Conservation (phyloP, 2,113 vertebrate species). For the Microtus pennsylvanicus region DNA sequence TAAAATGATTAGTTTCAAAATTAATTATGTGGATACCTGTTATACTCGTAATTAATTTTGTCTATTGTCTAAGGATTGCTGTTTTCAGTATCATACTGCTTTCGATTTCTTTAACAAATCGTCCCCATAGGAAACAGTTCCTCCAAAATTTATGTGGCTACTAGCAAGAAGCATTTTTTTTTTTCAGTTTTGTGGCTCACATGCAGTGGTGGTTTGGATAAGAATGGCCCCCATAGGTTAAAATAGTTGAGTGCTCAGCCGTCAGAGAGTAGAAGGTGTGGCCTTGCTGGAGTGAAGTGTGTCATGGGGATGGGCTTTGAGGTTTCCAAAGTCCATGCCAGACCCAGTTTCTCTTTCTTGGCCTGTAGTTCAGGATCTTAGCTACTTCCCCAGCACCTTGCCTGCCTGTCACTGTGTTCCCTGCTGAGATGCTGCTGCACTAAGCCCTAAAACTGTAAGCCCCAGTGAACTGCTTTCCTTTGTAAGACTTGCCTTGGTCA, state of each 20-base stretch:
- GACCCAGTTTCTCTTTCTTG: not conserved
- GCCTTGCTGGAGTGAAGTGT: not conserved
- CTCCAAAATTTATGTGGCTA: constrained; percentile 87
- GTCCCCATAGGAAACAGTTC: constrained; percentile 84
- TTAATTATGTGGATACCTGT: constrained; percentile 10
- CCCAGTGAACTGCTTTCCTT: not conserved
- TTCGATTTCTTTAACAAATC: constrained; percentile 87
- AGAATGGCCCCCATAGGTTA: not conserved
- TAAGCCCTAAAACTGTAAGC: not conserved
- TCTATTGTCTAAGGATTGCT: constrained; percentile 4
- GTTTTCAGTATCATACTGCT: constrained; percentile 85
- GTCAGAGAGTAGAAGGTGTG: not conserved
- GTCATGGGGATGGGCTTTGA: not conserved
- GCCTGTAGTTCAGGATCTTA: not conserved
- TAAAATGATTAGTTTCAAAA: constrained; percentile 38
- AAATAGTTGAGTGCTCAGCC: not conserved
- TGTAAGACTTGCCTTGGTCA: not conserved
- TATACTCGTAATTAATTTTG: not conserved
- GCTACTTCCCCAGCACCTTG: not conserved
- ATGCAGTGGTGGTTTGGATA: constrained; percentile 44
- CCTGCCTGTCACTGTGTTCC: not conserved
- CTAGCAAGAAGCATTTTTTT: constrained; percentile 86
- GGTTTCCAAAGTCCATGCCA: not conserved
- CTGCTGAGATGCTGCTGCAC: not conserved
- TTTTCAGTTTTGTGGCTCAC: constrained; percentile 86